Evolutionary conservation across 2,113 vertebrate genomes (phyloP), one percentile per base, ranked within the genome.

Genomic region (Propithecus coquereli): DNA sequence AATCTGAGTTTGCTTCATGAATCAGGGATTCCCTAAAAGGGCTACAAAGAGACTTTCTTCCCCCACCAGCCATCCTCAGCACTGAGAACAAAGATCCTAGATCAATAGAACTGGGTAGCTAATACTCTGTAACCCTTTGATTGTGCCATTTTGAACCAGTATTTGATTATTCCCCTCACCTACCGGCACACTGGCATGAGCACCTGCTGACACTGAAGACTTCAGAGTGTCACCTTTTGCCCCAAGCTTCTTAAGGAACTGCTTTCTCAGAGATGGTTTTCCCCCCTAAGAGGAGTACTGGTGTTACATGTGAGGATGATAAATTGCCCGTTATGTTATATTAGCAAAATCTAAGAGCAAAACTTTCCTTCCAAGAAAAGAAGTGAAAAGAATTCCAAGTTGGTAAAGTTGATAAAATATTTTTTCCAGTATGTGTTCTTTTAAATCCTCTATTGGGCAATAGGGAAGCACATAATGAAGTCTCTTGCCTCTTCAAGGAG

Each of bases 1-100:
- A 77, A 85, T 82, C 45, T 88, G 25, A 74, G 37, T 86, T 91
- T 94, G 52, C 45, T 82, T 96, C 63, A 82, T 61, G 45, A 80
- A 63, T 82, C 14, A 50, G 10, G 18, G 59, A 68, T 68, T 84
- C 57, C 6, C 37, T 96, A 12, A 83, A 96, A 66, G 3, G 17
- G 5, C 34, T 30, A 43, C 11, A 76, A 82, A 88, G 32, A 73
- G 57, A 20, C 6, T 92, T 89, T 76, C 34, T 80, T 18, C 12
- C 10, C 30, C 18, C 3, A 73, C 13, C 22, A 74, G 37, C 10
- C 43, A 13, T 10, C 50, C 37, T 83, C 43, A 74, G 80, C 30
- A 82, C 52, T 68, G 43, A 95, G 32, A 95, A 95, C 27, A 43
- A 90, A 85, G 34, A 54, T 4, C 57, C 17, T 37, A 66, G 40